These are phyloP conservation scores for Megaustenia siamemsis DNA, from an alignment of 2,888 invertebrate genomes.

Conservation along the genomic window DNA sequence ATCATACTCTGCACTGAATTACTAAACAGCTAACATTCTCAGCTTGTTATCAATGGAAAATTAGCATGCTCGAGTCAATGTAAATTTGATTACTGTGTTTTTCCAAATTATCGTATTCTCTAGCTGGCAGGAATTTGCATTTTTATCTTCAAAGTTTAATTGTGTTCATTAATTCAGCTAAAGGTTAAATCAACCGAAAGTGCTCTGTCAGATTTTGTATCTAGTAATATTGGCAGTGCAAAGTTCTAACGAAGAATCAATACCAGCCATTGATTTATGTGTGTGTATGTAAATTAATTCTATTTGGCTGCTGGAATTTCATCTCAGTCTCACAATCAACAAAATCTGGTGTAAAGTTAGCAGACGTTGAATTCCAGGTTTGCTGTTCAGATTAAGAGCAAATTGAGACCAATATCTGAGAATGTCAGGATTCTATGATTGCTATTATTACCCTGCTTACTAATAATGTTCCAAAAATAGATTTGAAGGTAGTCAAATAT, in stretches of 20 bases:
- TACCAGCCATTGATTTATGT: not conserved
- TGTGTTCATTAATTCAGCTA: not conserved
- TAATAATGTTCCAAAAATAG: too few species aligned
- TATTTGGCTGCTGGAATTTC: slow-evolving; percentile 9
- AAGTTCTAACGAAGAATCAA: not conserved
- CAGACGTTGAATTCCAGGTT: not conserved
- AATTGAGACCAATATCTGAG: not conserved
- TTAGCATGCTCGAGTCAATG: not conserved
- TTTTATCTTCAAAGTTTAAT: not conserved
- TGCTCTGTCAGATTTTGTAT: not conserved
- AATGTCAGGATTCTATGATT: too few species aligned
- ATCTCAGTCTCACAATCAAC: not conserved
- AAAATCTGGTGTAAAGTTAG: not conserved
- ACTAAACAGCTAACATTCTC: not conserved
- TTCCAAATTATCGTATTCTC: not conserved
- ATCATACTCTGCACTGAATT: too few species aligned
- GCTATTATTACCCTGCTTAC: too few species aligned
- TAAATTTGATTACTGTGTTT: not conserved
- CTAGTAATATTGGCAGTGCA: slow-evolving; percentile 11
- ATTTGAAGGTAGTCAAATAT: too few species aligned
- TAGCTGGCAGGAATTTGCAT: not conserved
- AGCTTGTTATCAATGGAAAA: not conserved
- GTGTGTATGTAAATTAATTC: slow-evolving; percentile 7
- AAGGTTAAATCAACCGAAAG: not conserved
- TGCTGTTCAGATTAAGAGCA: not conserved